Conservation (phyloP, 2,797 vertebrate genomes). For the Ctenosaura bakeri region DNA sequence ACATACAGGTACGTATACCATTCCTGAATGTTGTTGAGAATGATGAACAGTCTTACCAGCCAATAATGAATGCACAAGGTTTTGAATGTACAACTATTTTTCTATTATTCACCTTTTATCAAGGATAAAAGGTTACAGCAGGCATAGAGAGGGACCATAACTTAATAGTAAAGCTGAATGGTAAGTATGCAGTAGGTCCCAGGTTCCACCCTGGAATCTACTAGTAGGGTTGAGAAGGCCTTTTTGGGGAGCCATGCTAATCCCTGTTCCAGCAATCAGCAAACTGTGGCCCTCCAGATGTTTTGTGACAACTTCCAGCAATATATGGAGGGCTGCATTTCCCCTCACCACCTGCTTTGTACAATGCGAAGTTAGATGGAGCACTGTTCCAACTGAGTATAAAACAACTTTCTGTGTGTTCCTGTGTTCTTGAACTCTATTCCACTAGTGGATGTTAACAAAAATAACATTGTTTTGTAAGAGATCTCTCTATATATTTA, state of each 20-base stretch:
- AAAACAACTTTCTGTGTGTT: too few species aligned
- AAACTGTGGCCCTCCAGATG: too few species aligned
- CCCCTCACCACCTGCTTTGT: background rate
- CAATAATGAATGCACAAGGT: background rate
- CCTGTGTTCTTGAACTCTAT: background rate
- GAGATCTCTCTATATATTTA: background rate
- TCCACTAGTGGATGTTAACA: background rate
- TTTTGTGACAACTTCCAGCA: too few species aligned
- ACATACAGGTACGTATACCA: constrained; percentile 33
- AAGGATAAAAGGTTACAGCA: background rate
- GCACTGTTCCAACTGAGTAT: background rate
- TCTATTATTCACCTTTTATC: background rate
- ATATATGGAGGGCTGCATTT: too few species aligned
- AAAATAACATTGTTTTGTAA: background rate
- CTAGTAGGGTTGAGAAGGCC: background rate
- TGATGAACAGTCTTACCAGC: background rate
- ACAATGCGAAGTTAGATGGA: background rate
- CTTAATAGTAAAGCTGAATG: background rate
- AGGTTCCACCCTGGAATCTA: background rate
- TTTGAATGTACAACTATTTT: background rate
- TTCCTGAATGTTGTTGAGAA: background rate
- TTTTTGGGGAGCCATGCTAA: background rate
- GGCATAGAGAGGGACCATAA: background rate
- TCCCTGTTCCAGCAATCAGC: background rate
- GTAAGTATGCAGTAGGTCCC: background rate